phyloP scores from a whole-genome alignment of 2,888 invertebrate species.

The Eueremaeus valkanovi region DNA sequence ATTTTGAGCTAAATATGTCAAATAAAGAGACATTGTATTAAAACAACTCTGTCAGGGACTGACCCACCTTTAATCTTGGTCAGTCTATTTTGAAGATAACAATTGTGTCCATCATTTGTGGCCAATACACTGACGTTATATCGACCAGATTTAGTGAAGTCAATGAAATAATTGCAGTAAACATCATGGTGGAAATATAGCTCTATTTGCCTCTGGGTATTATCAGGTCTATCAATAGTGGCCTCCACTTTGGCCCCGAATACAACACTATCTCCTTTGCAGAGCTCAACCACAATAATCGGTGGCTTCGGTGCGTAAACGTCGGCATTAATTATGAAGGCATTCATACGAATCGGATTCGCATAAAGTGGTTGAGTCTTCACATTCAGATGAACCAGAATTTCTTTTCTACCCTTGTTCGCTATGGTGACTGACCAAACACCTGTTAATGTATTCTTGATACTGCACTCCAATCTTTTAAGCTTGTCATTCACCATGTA shows the following conservation, averaged over 20 bases:
- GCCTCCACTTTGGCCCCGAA: neutral
- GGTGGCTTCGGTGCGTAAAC: neutral
- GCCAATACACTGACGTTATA: neutral
- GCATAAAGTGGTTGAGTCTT: neutral
- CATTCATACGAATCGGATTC: neutral
- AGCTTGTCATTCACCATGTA: neutral
- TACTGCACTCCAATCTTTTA: neutral
- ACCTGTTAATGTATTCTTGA: neutral
- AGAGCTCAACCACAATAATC: neutral
- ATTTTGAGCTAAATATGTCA: too few relatives aligned
- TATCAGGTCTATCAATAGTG: neutral
- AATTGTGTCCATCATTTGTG: too few relatives aligned
- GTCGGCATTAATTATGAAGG: neutral
- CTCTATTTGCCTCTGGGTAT: neutral
- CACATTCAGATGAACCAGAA: neutral
- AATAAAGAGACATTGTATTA: too few relatives aligned
- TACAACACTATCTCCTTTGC: neutral
- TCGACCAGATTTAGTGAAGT: neutral
- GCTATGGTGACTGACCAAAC: neutral
- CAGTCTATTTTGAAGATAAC: too few relatives aligned
- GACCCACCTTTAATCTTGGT: too few relatives aligned
- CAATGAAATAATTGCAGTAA: constrained; percentile 2
- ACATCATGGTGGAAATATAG: neutral
- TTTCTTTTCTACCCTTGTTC: neutral
- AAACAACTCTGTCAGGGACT: too few relatives aligned